Conservation (phyloP, 2,888 invertebrate species). For the Xylocampa areola region DNA sequence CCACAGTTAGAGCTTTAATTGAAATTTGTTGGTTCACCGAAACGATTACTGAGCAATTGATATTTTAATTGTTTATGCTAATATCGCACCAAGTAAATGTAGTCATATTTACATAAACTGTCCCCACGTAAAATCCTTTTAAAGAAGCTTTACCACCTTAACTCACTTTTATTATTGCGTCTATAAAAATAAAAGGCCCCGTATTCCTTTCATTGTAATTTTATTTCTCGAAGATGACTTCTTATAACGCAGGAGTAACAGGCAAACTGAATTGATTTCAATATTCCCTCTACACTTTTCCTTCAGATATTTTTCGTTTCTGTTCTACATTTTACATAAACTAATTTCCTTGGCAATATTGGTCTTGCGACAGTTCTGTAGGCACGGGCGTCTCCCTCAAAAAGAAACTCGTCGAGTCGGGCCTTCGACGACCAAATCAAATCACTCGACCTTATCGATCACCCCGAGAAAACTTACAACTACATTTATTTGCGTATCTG, state of each 20-base stretch:
- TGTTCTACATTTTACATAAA: constrained; percentile 89
- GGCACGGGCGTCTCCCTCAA: constrained; percentile 83
- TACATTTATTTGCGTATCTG: constrained; percentile 80
- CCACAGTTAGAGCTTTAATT: constrained; percentile 74
- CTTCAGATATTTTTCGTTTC: constrained; percentile 85
- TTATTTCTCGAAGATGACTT: constrained; percentile 73
- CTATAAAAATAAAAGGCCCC: constrained; percentile 46
- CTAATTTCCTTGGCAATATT: constrained; percentile 90
- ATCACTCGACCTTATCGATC: constrained; percentile 88
- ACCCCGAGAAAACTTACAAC: constrained; percentile 82
- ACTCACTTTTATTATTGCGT: constrained; percentile 47
- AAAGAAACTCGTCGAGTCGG: constrained; percentile 83
- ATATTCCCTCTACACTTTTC: constrained; percentile 84
- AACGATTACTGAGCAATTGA: constrained; percentile 73
- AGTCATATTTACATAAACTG: constrained; percentile 34
- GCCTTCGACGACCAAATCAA: constrained; percentile 86
- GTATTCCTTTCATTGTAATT: constrained; percentile 67
- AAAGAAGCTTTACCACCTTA: constrained; percentile 19
- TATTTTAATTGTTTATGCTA: constrained; percentile 77
- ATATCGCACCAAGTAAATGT: constrained; percentile 50
- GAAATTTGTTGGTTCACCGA: constrained; percentile 73
- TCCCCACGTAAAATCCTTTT: constrained; percentile 17
- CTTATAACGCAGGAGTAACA: constrained; percentile 73
- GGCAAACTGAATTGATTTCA: constrained; percentile 83
- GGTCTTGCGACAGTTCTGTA: constrained; percentile 88